Percentiles rank a stretch among this genome's conserved stretches.
These are phyloP conservation scores for Platycheirus rosarum DNA, from an alignment of 2,888 invertebrate genomes.

Conservation along the genomic window DNA sequence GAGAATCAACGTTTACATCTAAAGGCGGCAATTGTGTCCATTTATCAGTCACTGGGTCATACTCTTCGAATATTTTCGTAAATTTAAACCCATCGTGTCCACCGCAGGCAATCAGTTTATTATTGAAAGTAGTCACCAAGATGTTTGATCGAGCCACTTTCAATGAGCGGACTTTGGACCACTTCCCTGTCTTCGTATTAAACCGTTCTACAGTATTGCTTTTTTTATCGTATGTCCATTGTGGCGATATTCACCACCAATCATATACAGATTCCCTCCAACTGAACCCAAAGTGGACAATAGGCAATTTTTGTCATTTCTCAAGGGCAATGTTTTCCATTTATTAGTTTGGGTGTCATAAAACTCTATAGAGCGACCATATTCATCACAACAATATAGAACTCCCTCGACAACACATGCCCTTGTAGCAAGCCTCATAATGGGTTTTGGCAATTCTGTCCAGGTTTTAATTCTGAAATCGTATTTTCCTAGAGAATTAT, in stretches of 20 bases:
- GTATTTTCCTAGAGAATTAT: slow-evolving; percentile 6
- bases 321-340: slow-evolving; percentile 12
- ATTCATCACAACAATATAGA: slow-evolving; percentile 26
- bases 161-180: slow-evolving; percentile 2
- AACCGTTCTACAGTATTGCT: slow-evolving; percentile 14
- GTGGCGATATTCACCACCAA: slow-evolving; percentile 26
- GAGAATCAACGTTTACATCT: slow-evolving; percentile 13
- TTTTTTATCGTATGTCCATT: no score
- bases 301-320: slow-evolving; percentile 1
- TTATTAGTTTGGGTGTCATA: slow-evolving; percentile 28
- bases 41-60: slow-evolving; percentile 31
- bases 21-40: slow-evolving; percentile 11
- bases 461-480: slow-evolving; percentile 8
- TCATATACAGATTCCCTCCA: slow-evolving; percentile 17
- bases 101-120: slow-evolving; percentile 20
- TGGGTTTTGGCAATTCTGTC: slow-evolving; percentile 15
- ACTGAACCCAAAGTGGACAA: slow-evolving; percentile 17
- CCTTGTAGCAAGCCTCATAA: slow-evolving; percentile 24
- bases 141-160: slow-evolving; percentile 22
- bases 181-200: slow-evolving; percentile 19
- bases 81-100: slow-evolving; percentile 22
- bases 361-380: slow-evolving; percentile 13
- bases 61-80: slow-evolving; percentile 32
- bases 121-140: slow-evolving; percentile 15
- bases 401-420: slow-evolving; percentile 13